Evolutionary conservation across 1,140 invertebrate genomes (phyloP), one percentile per base, ranked within the genome.

Genomic region (Doryteuthis pealeii): DNA sequence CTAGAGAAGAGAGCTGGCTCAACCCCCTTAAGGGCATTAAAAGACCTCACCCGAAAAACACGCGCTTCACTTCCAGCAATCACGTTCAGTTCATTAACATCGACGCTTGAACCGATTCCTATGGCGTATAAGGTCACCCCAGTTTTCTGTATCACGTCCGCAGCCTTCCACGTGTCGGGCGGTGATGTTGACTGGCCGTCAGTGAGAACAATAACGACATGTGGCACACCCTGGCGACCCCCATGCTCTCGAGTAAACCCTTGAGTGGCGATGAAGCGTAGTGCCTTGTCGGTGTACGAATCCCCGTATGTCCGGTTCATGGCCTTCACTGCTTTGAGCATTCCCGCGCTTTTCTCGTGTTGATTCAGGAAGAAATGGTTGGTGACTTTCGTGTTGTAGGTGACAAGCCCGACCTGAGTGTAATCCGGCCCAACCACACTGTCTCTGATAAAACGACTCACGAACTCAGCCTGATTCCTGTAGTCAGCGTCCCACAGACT

Each of bases 101-200:
- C 72, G 45, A 79, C 62, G n/a, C 74, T 28, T 40, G 22, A 71
- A 18, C 79, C 79, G 35, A 80, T 76, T 15, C 79, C 79, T 30
- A 80, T 75, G 26, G 74, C 77, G 32, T 77, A 78, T 6, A 80
- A 69, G 6, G 66, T 72, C 31, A 74, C 74, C 1, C 74, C 69
- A 14, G 58, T 70, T 15, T 74, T 43, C 31, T 81, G 80, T 40
- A 83, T 54, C 15, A 70, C 6, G 1, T 49, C 71, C 10, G 80
- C 78, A 33, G 77, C 65, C 1, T 33, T 18, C 0, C 74, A 15
- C 2, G 81, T 83, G 4, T 67, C 12, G 0, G 14, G 67, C 15
- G 73, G 70, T 32, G 80, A 28, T 1, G 76, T 69, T n/a, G 81
- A 82, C 1, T 72, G 77, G 28, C 79, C 81, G 30, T 82, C 81